A percentile compares a stretch with the other conserved stretches of the same genome.
Conservation (phyloP, 2,113 vertebrate genomes). For the Sorex fumeus region DNA sequence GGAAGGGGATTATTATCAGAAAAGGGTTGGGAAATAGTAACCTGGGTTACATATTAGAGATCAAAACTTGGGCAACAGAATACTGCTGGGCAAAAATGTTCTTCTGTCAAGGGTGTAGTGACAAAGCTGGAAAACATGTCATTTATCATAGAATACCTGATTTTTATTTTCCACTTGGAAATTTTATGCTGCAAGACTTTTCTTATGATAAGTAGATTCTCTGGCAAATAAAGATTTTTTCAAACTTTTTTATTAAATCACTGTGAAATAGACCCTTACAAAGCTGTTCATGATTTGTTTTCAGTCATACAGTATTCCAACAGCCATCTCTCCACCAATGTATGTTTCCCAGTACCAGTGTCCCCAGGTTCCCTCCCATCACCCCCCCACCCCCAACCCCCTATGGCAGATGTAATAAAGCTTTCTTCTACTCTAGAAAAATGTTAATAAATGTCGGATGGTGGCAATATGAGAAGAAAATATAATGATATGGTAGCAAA, state of each 20-base stretch:
- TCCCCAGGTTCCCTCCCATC: too few relatives aligned
- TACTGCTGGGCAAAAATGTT: not conserved
- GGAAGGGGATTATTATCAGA: too few relatives aligned
- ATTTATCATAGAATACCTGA: not conserved
- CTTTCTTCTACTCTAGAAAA: too few relatives aligned
- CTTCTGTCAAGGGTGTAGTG: not conserved
- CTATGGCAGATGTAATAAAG: too few relatives aligned
- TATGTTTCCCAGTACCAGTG: too few relatives aligned
- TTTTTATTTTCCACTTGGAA: constrained; percentile 43
- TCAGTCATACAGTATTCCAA: too few relatives aligned
- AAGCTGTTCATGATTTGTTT: too few relatives aligned
- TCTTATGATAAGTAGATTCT: not conserved
- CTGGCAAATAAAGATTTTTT: not conserved
- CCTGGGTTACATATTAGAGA: not conserved
- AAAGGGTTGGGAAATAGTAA: not conserved
- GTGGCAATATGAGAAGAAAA: not conserved
- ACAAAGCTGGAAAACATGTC: not conserved
- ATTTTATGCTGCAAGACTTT: not conserved
- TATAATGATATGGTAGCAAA: not conserved
- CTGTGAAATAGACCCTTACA: too few relatives aligned
- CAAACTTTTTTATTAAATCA: too few relatives aligned
- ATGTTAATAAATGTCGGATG: not conserved
- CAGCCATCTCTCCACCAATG: too few relatives aligned
- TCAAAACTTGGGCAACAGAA: not conserved
- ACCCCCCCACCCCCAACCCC: too few relatives aligned